Evolutionary conservation across 1,140 invertebrate genomes (phyloP).

Genomic region (Riptortus pedestris): DNA sequence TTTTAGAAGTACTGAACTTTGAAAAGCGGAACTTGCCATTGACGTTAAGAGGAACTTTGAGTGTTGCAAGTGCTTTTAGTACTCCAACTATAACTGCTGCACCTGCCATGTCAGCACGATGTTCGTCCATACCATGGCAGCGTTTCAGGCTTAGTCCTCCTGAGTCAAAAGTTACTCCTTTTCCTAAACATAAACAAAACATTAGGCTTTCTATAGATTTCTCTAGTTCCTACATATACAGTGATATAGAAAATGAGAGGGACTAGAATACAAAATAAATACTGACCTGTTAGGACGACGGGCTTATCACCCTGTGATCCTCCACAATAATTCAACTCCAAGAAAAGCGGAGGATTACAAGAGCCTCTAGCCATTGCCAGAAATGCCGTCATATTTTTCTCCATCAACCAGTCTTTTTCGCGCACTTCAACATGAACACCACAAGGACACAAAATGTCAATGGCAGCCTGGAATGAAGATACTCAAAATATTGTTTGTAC

Average conservation of each 20-base stretch:
- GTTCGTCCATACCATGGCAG: conserved; percentile 58
- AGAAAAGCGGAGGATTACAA: conserved; percentile 42
- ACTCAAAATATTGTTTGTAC: no score
- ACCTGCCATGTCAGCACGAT: conserved; percentile 83
- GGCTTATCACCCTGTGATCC: conserved; percentile 35
- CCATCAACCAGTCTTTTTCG: conserved; percentile 43
- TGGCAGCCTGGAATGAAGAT: conserved; percentile 34
- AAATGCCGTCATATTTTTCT: conserved; percentile 45
- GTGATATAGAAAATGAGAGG: no score
- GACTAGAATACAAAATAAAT: no score
- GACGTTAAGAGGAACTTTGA: conserved; percentile 64
- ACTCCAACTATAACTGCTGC: conserved; percentile 65
- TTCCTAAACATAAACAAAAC: conserved; percentile 41
- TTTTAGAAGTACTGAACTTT: no score
- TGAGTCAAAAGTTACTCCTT: conserved; percentile 85
- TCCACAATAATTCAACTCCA: conserved; percentile 40
- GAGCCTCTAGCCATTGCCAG: conserved; percentile 42
- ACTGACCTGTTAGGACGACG: conserved; percentile 35
- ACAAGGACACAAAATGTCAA: conserved; percentile 30
- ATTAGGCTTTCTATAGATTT: not conserved
- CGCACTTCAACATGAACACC: conserved; percentile 35
- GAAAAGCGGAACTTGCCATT: conserved; percentile 37
- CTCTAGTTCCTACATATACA: no score
- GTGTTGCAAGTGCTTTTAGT: conserved; percentile 54
- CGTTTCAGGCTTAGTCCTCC: conserved; percentile 78